Evolutionary conservation across 2,888 invertebrate genomes (phyloP), one percentile per base, ranked within the genome.

Genomic region (Idaea aversata): DNA sequence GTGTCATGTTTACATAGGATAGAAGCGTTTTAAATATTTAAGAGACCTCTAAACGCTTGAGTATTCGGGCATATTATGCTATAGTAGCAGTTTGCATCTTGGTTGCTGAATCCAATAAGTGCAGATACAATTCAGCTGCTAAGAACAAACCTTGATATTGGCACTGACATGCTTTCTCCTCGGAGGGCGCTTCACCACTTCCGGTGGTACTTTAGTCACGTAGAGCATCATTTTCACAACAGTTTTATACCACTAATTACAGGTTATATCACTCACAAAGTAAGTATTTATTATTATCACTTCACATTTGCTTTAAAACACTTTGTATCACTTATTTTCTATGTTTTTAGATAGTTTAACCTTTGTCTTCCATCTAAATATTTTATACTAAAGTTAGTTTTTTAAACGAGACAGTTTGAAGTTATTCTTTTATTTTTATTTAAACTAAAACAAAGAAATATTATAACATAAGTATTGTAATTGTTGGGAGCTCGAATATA

Each of bases 181-280:
- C 15, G 91, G 91, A 5, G 90, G 88, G 6, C 89, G 77, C 62
- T 89, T 88, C 63, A 89, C 81, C 68, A 90, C 84, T 58, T 92
- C 91, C 69, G 86, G 87, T 0, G 83, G 81, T 2, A 79, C 73
- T 59, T 85, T 86, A 0, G 87, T 89, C 75, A 92, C 87, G 68
- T 91, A 93, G 59, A 92, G 79, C 90, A 92, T 93, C 92, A 92
- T 93, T 67, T 81, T 70, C 75, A 73, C 74, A 68, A 75, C 71
- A 61, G 64, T 36, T 71, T 69, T 67, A 68, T 71, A 75, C 69
- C 47, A 47, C 47, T 7, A 47, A 47, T 47, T 47, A 25, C 25
- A 3, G 25, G 25, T 5, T 10, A 7, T 47, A 3, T 13, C 47
- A 47, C 47, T 47, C 47, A 47, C 47, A 47, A 7, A 47, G 47